Evolutionary conservation across 2,888 invertebrate genomes (phyloP).

Genomic region (Agelastica alni): DNA sequence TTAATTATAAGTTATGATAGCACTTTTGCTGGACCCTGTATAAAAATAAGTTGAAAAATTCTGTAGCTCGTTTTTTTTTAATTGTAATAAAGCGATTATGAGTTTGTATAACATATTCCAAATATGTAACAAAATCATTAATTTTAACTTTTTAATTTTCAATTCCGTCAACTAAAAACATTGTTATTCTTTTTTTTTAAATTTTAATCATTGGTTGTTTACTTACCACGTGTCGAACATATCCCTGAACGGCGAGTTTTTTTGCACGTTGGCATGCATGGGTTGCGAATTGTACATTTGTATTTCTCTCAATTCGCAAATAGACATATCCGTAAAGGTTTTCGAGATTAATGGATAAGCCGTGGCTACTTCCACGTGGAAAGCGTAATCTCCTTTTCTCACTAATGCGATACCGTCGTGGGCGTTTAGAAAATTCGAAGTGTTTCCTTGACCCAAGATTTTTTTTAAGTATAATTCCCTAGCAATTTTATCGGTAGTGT

Average conservation of each 20-base stretch:
- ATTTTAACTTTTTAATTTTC: too few species aligned
- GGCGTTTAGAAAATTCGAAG: constrained; percentile 42
- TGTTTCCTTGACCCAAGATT: constrained; percentile 50
- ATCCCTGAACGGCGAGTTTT: constrained; percentile 50
- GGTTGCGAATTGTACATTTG: constrained; percentile 43
- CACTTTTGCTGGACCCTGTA: too few species aligned
- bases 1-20: too few species aligned
- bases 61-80: too few species aligned
- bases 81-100: too few species aligned
- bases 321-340: constrained; percentile 45
- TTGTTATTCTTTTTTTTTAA: too few species aligned
- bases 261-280: constrained; percentile 45
- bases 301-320: constrained; percentile 52
- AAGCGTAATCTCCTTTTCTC: constrained; percentile 49
- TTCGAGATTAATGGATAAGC: constrained; percentile 50
- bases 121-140: too few species aligned
- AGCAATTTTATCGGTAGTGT: constrained; percentile 60
- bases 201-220: too few species aligned
- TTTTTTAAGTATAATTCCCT: constrained; percentile 64
- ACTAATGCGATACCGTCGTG: constrained; percentile 44
- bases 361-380: constrained; percentile 49
- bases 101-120: too few species aligned
- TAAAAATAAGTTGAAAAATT: too few species aligned
- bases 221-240: constrained; percentile 49
- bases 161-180: too few species aligned